Conservation (phyloP, 2,888 invertebrate species). For the Liposcelis brunnea region DNA sequence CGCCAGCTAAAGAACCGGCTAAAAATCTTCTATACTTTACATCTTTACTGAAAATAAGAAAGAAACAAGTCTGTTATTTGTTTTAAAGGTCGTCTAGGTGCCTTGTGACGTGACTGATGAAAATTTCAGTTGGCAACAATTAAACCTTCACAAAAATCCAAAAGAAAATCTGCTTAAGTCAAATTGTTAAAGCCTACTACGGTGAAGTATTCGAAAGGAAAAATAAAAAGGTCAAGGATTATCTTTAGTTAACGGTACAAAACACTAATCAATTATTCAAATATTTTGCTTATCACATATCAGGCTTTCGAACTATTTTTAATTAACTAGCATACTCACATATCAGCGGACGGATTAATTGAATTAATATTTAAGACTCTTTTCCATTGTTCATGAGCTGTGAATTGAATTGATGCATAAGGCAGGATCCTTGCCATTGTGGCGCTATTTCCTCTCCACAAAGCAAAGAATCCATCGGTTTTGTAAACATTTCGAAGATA, state of each 20-base stretch:
- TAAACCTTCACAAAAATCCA: no score
- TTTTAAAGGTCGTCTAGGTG: no score
- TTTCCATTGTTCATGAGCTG: slow-evolving; percentile 96
- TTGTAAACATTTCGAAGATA: slow-evolving; percentile 51
- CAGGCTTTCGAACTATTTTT: no score
- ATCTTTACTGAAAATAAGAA: slow-evolving; percentile 18
- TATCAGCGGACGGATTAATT: slow-evolving; percentile 26
- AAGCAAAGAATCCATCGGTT: slow-evolving; percentile 60
- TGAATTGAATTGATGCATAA: slow-evolving; percentile 94
- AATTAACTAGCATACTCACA: slow-evolving; percentile 29
- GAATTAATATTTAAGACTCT: slow-evolving; percentile 51
- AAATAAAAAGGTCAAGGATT: background rate
- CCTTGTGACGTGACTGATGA: no score
- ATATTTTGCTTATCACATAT: no score
- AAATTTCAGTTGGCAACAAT: no score
- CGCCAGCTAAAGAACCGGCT: slow-evolving; percentile 89
- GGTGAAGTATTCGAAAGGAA: no score
- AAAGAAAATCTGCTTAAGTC: no score
- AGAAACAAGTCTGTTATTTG: no score
- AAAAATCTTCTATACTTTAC: slow-evolving; percentile 44
- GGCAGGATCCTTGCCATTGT: slow-evolving; percentile 95
- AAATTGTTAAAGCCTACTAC: no score
- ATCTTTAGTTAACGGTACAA: no score
- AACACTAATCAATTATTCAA: no score
- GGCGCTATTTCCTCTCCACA: slow-evolving; percentile 97